These are phyloP conservation scores for Sandelia bainsii DNA, from an alignment of 2,797 vertebrate genomes.

Conservation along the genomic window DNA sequence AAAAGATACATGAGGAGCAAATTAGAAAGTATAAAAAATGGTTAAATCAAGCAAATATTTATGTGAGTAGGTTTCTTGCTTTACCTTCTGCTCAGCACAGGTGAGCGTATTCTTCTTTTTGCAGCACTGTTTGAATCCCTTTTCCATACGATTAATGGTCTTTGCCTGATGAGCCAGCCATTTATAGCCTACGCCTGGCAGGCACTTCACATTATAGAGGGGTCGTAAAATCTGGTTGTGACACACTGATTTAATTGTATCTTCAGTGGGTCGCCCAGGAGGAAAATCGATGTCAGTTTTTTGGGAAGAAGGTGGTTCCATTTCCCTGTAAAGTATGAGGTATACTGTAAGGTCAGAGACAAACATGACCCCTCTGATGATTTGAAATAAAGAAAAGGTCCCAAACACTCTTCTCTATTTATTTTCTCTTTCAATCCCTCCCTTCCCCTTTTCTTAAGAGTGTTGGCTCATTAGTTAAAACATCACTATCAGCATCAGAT, in stretches of 20 bases:
- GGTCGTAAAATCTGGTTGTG: constrained; percentile 66
- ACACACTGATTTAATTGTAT: constrained; percentile 72
- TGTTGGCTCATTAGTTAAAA: background rate
- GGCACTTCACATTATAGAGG: constrained; percentile 64
- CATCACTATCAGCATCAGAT: background rate
- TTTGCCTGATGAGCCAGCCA: constrained; percentile 74
- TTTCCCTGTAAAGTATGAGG: constrained; percentile 55
- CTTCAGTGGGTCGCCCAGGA: constrained; percentile 74
- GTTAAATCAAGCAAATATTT: background rate
- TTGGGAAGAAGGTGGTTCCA: background rate
- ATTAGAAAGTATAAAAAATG: background rate
- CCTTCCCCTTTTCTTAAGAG: background rate
- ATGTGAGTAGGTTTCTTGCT: background rate
- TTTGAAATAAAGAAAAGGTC: background rate
- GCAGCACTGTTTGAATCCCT: constrained; percentile 80
- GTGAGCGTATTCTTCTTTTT: constrained; percentile 51
- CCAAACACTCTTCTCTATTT: background rate
- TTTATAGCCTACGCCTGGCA: constrained; percentile 55
- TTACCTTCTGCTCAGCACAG: constrained; percentile 79
- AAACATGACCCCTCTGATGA: background rate
- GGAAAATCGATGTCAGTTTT: constrained; percentile 75
- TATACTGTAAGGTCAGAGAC: constrained; percentile 14
- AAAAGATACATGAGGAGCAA: constrained; percentile 2
- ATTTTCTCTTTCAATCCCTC: background rate
- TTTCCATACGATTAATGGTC: constrained; percentile 78